These are phyloP conservation scores for Pammene aurita DNA, from an alignment of 2,888 invertebrate species.

Conservation along the genomic window DNA sequence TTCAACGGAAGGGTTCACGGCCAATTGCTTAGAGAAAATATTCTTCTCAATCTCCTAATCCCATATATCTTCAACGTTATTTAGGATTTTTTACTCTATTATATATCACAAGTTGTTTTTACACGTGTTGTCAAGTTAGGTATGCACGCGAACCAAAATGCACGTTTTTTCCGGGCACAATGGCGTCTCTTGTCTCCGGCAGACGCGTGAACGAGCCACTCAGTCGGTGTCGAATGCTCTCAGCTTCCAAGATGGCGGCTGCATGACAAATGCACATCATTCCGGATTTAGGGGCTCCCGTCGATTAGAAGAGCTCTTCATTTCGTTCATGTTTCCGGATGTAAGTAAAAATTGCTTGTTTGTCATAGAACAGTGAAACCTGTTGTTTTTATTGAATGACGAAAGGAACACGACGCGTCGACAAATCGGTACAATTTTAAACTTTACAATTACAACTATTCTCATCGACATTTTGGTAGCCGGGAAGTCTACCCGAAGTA, in stretches of 20 bases:
- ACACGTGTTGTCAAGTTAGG: not conserved
- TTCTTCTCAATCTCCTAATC: conserved; percentile 11
- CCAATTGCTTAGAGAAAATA: conserved; percentile 70
- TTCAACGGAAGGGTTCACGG: conserved; percentile 55
- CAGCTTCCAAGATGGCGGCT: conserved; percentile 67
- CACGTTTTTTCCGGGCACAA: conserved; percentile 61
- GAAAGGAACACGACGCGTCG: no score
- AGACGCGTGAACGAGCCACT: conserved; percentile 68
- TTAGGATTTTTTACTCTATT: not conserved
- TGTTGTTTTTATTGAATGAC: not conserved
- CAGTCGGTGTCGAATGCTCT: conserved; percentile 73
- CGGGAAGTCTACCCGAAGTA: no score
- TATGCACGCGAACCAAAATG: conserved; percentile 44
- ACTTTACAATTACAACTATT: no score
- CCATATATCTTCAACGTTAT: not conserved
- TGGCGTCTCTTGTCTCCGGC: conserved; percentile 63
- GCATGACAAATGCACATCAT: conserved; percentile 67
- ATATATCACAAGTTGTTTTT: conserved; percentile 5
- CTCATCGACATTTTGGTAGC: no score
- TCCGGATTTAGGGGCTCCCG: conserved; percentile 34
- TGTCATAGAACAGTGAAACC: not conserved
- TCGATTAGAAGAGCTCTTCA: conserved; percentile 25
- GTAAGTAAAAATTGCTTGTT: conserved; percentile 13
- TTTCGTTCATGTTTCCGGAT: conserved; percentile 17
- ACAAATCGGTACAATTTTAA: no score